Evolutionary conservation across 1,140 invertebrate genomes (phyloP).

Genomic region (Pseudomyrmex concolor): DNA sequence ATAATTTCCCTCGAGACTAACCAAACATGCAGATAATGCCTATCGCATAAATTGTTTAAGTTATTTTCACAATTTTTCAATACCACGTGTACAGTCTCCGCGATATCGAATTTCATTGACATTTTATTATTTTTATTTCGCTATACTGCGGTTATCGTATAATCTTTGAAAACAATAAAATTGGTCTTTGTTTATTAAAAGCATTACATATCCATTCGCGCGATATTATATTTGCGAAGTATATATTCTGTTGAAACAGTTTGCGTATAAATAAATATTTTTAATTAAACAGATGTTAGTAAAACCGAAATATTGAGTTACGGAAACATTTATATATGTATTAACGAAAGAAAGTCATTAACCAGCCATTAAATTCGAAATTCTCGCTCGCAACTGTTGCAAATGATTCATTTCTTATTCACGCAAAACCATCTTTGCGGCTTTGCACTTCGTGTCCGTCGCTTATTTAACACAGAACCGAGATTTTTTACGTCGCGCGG

Average conservation of each 20-base stretch:
- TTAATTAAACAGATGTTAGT: not conserved
- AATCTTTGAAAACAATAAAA: not conserved
- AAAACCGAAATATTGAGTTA: not conserved
- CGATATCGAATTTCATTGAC: constrained; percentile 28
- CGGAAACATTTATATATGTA: not conserved
- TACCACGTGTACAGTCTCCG: constrained; percentile 5
- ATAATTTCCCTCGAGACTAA: constrained; percentile 46
- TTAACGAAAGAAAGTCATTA: constrained; percentile 2
- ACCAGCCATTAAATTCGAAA: not conserved
- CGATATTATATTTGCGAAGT: not conserved
- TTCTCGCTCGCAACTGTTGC: not conserved
- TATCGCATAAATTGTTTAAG: constrained; percentile 38
- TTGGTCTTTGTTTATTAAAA: constrained; percentile 2
- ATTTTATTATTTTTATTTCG: constrained; percentile 6
- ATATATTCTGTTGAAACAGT: too few relatives aligned
- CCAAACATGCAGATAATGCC: constrained; percentile 50
- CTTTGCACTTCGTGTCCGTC: not conserved
- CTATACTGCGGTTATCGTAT: not conserved
- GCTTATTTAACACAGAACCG: not conserved
- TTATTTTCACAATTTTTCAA: constrained; percentile 55
- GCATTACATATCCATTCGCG: too few relatives aligned
- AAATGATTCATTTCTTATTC: not conserved
- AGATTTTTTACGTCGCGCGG: not conserved
- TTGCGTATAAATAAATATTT: too few relatives aligned
- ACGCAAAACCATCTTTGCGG: constrained; percentile 28